Conservation (phyloP, 2,113 vertebrate species). For the Dicrurus megarhynchus region DNA sequence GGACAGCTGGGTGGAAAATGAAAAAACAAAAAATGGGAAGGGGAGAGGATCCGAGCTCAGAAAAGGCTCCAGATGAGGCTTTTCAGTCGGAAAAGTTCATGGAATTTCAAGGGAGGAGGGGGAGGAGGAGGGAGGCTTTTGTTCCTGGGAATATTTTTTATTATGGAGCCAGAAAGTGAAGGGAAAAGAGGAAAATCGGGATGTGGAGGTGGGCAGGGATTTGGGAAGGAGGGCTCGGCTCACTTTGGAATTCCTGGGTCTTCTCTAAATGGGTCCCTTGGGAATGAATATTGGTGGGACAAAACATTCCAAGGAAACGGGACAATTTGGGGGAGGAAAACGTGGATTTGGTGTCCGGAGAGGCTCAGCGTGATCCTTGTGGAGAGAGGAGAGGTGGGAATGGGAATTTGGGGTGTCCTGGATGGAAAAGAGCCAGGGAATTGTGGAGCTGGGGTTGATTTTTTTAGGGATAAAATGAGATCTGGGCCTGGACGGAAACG, state of each 20-base stretch:
- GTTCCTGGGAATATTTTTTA: not conserved
- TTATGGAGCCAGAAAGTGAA: not conserved
- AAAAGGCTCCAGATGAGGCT: slow-evolving; percentile 58
- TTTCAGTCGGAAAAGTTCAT: not conserved
- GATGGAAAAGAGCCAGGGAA: not conserved
- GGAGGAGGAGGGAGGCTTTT: not conserved
- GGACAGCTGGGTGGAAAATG: slow-evolving; percentile 77
- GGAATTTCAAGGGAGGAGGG: not conserved
- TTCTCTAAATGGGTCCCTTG: not conserved
- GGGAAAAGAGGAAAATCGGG: not conserved
- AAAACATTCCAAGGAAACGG: not conserved
- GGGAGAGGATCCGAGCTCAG: slow-evolving; percentile 13
- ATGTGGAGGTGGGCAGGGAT: not conserved
- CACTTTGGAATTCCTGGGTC: accelerated
- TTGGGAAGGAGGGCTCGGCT: not conserved
- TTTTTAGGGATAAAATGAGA: not conserved
- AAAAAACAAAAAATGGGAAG: not conserved
- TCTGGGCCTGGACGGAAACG: not conserved
- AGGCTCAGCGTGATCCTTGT: not conserved
- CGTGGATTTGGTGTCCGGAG: accelerated
- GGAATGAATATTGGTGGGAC: accelerated
- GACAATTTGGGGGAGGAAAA: too few species aligned
- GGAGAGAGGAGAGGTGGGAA: not conserved
- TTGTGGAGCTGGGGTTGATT: not conserved
- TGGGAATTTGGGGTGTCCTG: not conserved